Evolutionary conservation across 2,888 invertebrate genomes (phyloP), one percentile per base, ranked within the genome.

Genomic region (Lasioglossum pauxillum): DNA sequence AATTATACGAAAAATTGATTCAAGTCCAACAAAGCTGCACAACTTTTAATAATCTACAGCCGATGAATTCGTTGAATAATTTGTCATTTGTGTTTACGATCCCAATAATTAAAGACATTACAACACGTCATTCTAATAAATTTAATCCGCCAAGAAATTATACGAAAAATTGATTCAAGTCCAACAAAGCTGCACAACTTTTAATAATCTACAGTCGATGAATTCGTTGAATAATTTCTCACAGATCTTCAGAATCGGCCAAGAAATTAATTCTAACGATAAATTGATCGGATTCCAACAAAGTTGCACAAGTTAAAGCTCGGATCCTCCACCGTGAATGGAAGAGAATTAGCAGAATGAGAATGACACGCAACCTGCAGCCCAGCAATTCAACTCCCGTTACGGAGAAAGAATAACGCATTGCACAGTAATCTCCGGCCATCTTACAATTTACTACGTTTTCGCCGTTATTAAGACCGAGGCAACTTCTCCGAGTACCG

Each of bases 301-400:
- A n/a, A 35, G 38, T 27, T 31, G 35, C n/a, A 7, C 67, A 27
- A 60, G 1, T 10, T 38, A 31, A 74, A 53, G 72, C 16, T n/a
- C 75, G 64, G 76, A 53, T 76, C 78, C 79, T 86, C 80, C 31
- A 49, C 76, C 79, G 76, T 71, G 84, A 82, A 86, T 74, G 80
- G 85, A 75, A 85, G 82, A 84, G 84, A 90, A 90, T 90, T 88
- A 90, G 74, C n/a, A 75, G 82, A 84, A 88, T 89, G 84, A 67
- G 86, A 89, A 89, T 90, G 90, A 90, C 90, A 90, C 89, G 90
- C 90, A 89, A 86, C 64, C 74, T 79, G 85, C 83, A 90, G 81
- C 78, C n/a, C 80, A 46, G 80, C 89, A 83, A 90, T 90, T 88
- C 86, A 85, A 84, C 90, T 90, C 89, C 90, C 90, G 90, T 90